Conservation (phyloP, 2,797 vertebrate genomes). For the Oceanodroma leucorhoa region DNA sequence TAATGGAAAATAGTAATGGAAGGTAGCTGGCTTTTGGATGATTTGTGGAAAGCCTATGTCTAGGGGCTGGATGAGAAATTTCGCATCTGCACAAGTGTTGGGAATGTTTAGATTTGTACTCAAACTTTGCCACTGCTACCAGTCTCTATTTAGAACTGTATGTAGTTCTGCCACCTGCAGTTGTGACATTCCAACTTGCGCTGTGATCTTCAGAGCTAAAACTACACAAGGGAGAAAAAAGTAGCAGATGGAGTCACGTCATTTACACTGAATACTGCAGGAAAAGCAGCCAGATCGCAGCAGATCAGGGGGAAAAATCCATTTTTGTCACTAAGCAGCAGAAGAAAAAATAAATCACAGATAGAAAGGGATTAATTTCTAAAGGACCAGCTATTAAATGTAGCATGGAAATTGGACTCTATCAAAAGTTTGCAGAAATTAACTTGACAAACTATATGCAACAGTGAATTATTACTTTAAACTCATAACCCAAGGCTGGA, state of each 20-base stretch:
- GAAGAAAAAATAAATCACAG: slow-evolving; percentile 31
- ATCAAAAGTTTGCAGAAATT: slow-evolving; percentile 9
- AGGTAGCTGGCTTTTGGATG: not conserved
- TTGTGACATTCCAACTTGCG: not conserved
- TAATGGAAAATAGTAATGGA: not conserved
- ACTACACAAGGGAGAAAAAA: not conserved
- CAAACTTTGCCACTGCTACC: not conserved
- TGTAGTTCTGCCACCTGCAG: not conserved
- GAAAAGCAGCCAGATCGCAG: slow-evolving; percentile 15
- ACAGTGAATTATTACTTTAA: slow-evolving; percentile 7
- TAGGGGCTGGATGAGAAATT: not conserved
- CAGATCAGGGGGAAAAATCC: not conserved
- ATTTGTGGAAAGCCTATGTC: not conserved
- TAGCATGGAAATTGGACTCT: not conserved
- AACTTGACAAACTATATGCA: slow-evolving; percentile 1
- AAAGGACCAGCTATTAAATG: not conserved
- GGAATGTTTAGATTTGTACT: not conserved
- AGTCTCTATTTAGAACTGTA: not conserved
- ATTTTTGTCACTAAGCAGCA: slow-evolving; percentile 33
- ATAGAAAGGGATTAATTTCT: slow-evolving; percentile 18
- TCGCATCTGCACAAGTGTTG: not conserved
- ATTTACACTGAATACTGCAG: slow-evolving; percentile 10
- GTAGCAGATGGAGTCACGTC: slow-evolving; percentile 17
- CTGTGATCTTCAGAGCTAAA: not conserved
- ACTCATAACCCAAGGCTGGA: slow-evolving; percentile 27